Evolutionary conservation across 2,113 vertebrate genomes (phyloP).

Genomic region (Notechis scutatus): DNA sequence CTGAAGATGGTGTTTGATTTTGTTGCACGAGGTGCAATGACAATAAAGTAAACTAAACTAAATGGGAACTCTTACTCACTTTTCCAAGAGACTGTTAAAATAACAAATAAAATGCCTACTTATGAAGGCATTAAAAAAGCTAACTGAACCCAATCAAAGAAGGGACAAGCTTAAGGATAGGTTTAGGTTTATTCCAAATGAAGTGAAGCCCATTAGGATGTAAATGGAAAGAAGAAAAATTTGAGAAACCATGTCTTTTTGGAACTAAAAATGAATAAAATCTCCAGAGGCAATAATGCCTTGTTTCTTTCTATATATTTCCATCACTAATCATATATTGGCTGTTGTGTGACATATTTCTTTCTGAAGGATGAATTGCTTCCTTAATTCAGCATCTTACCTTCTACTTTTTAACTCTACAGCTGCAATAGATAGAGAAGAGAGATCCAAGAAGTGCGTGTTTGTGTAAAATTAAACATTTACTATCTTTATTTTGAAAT

Average conservation of each 20-base stretch:
- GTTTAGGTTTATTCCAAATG: no score
- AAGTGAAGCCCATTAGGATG: neutral
- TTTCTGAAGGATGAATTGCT: neutral
- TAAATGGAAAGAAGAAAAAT: neutral
- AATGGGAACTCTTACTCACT: neutral
- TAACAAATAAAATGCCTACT: neutral
- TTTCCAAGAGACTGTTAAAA: neutral
- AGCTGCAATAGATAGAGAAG: neutral
- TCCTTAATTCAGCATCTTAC: neutral
- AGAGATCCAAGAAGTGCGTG: neutral
- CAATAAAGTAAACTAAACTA: no score
- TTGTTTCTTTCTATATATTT: neutral
- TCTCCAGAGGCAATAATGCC: neutral
- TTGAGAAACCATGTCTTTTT: neutral
- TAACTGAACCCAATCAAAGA: neutral
- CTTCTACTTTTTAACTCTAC: neutral
- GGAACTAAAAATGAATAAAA: neutral
- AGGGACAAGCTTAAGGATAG: neutral
- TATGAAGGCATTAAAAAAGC: neutral
- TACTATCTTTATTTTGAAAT: neutral
- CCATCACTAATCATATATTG: neutral
- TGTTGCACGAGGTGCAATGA: no score
- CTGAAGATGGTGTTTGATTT: no score
- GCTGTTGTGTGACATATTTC: neutral
- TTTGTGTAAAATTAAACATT: neutral